Conservation (phyloP, 2,113 vertebrate genomes). For the Rhinopomastus cyanomelas region DNA sequence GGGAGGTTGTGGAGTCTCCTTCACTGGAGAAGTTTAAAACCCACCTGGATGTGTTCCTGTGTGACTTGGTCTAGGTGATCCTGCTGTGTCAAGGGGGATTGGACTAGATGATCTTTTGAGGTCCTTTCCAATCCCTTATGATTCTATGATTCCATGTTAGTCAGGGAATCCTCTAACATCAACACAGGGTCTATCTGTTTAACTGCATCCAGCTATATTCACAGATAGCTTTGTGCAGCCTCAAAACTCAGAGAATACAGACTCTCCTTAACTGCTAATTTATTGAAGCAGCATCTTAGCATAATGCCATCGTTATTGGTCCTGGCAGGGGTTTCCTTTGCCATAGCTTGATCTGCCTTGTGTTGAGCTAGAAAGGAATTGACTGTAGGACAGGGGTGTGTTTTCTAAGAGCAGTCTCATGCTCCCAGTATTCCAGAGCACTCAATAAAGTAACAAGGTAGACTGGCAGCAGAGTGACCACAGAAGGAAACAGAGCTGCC, state of each 20-base stretch:
- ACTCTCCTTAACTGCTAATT: constrained; percentile 32
- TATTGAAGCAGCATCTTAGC: constrained; percentile 37
- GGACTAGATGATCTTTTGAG: too few relatives aligned
- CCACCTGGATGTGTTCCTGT: too few relatives aligned
- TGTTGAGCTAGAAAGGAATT: constrained; percentile 13
- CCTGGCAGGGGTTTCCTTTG: constrained; percentile 19
- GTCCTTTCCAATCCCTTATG: too few relatives aligned
- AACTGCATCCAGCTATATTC: neutral
- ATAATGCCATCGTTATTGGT: constrained; percentile 13
- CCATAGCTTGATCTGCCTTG: constrained; percentile 22
- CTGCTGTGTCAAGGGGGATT: too few relatives aligned
- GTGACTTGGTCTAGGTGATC: too few relatives aligned
- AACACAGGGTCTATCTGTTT: neutral
- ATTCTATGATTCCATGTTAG: neutral
- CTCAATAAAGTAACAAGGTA: constrained; percentile 41
- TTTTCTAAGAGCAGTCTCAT: neutral
- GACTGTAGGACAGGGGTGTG: neutral
- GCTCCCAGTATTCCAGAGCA: neutral
- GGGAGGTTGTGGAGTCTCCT: too few relatives aligned
- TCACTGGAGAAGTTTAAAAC: too few relatives aligned
- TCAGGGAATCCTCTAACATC: neutral
- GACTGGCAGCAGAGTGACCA: neutral
- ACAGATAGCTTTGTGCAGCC: neutral
- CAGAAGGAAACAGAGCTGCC: neutral
- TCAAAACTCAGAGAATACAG: neutral